Evolutionary conservation across 2,113 vertebrate species (phyloP), one percentile per base, ranked within the genome.

Genomic region (Catharus fuscescens): DNA sequence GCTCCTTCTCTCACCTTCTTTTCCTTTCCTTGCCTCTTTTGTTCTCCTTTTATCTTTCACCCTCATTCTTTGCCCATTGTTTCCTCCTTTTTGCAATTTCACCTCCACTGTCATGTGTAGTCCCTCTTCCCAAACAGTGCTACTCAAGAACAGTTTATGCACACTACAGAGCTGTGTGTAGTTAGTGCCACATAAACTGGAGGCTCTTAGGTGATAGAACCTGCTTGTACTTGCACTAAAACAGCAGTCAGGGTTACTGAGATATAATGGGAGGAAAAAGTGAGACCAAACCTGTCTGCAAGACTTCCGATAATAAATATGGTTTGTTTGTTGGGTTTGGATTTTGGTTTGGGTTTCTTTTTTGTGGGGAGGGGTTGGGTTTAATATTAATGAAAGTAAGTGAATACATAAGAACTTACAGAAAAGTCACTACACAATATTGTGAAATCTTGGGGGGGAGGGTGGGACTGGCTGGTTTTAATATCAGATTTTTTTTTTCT

Each of bases 401-500:
- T 64, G 16, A 72, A 38, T 67, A 42, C 12, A 53, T 8, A 4
- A 89, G 48, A 40, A 45, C 25, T 60, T 56, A 70, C 2, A 14
- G 4, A 64, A 71, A 71, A 66, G 14, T 57, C 28, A 50, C 14
- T 82, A 48, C 12, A 85, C 60, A 81, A 72, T 44, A 54, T 20
- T 85, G 28, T 59, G 54, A 88, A 85, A 76, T 67, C 25, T 57
- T 42, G 20, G 48, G 4, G 0, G 31, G 23, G 13, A 1, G 0
- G 10, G 13, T 3, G 0, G 0, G 2, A 8, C 34, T 73, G 52
- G 16, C 28, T 67, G 18, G 13, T 32, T 94, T 80, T 57, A 78
- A 80, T 70, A 90, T 21, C 36, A 44, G 8, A 52, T 60, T 59
- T 82, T 90, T 92, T 84, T 84, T 90, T 81, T 47, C 78, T 74